Conservation (phyloP, 2,888 invertebrate species). For the Parnassius mnemosyne region DNA sequence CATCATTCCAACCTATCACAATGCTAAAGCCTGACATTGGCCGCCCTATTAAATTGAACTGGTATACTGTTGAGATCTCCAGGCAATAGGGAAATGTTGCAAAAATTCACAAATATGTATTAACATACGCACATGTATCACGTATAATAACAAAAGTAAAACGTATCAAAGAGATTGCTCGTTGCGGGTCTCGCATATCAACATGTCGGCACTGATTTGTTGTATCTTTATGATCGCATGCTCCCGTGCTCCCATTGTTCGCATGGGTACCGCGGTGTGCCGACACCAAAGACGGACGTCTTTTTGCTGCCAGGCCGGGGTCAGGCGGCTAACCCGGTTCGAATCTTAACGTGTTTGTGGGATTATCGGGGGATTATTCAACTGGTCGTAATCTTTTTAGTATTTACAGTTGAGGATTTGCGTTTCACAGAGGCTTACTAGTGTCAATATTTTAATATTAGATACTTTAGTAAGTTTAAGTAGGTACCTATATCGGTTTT, state of each 20-base stretch:
- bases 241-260: slow-evolving; percentile 73
- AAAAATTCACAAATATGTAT: too few relatives aligned
- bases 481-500: too few relatives aligned
- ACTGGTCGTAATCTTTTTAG: slow-evolving; percentile 31
- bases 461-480: too few relatives aligned
- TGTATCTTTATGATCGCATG: slow-evolving; percentile 51
- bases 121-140: too few relatives aligned
- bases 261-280: slow-evolving; percentile 55
- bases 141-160: slow-evolving; percentile 29
- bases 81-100: too few relatives aligned
- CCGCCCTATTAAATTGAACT: too few relatives aligned
- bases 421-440: too few relatives aligned
- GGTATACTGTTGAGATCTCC: too few relatives aligned
- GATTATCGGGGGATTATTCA: slow-evolving; percentile 51
- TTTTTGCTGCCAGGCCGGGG: slow-evolving; percentile 55
- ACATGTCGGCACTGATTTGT: slow-evolving; percentile 13
- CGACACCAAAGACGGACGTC: slow-evolving; percentile 56
- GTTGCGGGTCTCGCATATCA: slow-evolving; percentile 3
- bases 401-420: too few relatives aligned
- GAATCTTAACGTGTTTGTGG: slow-evolving; percentile 56
- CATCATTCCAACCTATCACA: too few relatives aligned
- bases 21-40: too few relatives aligned
- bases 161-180: slow-evolving; percentile 1
- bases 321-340: slow-evolving; percentile 64
- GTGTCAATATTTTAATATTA: too few relatives aligned